Evolutionary conservation across 2,888 invertebrate genomes (phyloP), one percentile per base, ranked within the genome.

Genomic region (Nomada lathburiana): DNA sequence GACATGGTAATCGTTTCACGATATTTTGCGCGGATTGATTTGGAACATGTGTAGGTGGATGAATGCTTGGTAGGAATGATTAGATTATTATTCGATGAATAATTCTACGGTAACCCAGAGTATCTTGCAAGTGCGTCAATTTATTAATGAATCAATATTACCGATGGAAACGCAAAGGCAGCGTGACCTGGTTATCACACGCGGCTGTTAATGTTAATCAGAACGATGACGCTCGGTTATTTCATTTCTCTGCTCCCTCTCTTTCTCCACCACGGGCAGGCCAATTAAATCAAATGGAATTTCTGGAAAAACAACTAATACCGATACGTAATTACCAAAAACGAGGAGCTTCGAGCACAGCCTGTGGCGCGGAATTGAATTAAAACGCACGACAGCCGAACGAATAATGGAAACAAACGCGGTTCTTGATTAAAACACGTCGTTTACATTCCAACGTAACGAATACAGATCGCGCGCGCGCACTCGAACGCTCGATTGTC

Each of bases 351-450:
- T 71, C 63, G 55, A 42, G 55, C 68, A 53, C 55, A 36, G 20
- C 20, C 42, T n/a, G 26, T 16, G 36, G 50, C 52, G 18, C 11
- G 26, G 44, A 81, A 68, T 69, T 29, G 64, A 73, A 81, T 81
- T 78, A 36, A 80, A 80, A 80, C 63, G 53, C 64, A 26, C 36
- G 29, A n/a, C 42, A 52, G n/a, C 10, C 53, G 47, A 23, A 65
- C 72, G 76, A 76, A 69, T 80, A 80, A 80, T 80, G 76, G 52
- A 65, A 80, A 64, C 63, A 57, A 55, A 70, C 47, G 42, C 55
- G 50, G 11, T 9, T 18, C 59, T 29, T 70, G 76, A 76, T 76
- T 79, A 76, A 79, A 79, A 52, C 57, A 42, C 63, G 64, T 60
- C 59, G 76, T 80, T 69, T 59, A 55, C 57, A 63, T 57, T 62